Percentiles rank a stretch among this genome's conserved stretches.
Evolutionary conservation across 1,140 invertebrate species (phyloP).

Genomic region (Scaptodrosophila lebanonensis): DNA sequence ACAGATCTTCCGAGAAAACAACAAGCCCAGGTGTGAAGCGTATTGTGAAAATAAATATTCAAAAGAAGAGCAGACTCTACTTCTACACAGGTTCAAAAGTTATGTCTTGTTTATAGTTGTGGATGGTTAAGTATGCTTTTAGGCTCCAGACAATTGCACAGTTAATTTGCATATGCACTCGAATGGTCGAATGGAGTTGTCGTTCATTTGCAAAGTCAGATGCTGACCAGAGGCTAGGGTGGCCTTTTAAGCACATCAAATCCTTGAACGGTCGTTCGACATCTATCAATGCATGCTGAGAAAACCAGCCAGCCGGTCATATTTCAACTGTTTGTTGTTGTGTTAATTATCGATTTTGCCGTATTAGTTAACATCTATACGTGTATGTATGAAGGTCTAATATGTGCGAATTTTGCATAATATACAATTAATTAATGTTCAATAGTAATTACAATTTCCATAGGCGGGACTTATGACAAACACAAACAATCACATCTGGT

Average conservation of each 20-base stretch:
- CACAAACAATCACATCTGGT: too few species aligned
- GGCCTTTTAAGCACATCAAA: constrained; percentile 42
- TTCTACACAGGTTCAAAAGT: too few species aligned
- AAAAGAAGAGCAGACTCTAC: too few species aligned
- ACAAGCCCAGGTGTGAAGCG: too few species aligned
- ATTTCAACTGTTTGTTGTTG: constrained; percentile 57
- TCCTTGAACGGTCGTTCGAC: constrained; percentile 42
- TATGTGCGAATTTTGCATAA: constrained; percentile 28
- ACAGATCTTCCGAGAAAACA: too few species aligned
- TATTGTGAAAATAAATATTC: too few species aligned
- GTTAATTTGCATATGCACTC: constrained; percentile 56
- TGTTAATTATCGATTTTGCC: constrained; percentile 63
- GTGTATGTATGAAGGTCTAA: background rate
- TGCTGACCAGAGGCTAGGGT: constrained; percentile 43
- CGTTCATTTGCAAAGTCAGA: constrained; percentile 65
- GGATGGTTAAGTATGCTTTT: too few species aligned
- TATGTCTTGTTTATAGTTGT: too few species aligned
- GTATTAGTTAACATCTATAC: constrained; percentile 34
- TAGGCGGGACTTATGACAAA: constrained; percentile 36
- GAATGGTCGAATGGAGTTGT: constrained; percentile 62
- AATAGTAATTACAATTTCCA: constrained; percentile 61
- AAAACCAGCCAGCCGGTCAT: background rate
- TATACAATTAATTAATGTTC: constrained; percentile 73
- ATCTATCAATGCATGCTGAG: constrained; percentile 2
- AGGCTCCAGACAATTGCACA: too few species aligned